Base-by-base conservation (phyloP, 2,113 vertebrate species). In the Oceanodroma tethys region DNA sequence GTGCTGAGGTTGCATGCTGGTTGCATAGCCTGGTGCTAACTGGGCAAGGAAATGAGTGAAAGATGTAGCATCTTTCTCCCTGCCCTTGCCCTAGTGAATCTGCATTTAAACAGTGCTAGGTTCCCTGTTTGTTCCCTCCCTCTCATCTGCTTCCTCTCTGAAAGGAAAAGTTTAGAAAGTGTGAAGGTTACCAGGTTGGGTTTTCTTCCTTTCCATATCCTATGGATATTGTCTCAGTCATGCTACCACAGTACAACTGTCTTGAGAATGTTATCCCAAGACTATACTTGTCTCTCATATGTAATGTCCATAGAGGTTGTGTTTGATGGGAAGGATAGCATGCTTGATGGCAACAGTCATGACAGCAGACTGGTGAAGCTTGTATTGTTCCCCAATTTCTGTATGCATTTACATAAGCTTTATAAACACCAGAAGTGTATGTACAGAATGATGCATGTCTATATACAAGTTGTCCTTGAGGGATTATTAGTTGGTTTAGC, bases 401-500 rank as follows among this genome's bases (percentile, higher is more conserved):
- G 29, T 71, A 56, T 67, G 29, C 16, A 48, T 92, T 88, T 93
- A 29, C 47, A 29, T 88, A 56, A 73, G 30, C 65, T 78, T 92
- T 89, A 13, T 65, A 75, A 89, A 75, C 36, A 87, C 36, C 19
- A 75, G 29, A 87, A 93, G 34, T 67, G 3, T 50, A n/a, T 15
- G 55, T 84, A 58, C 56, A 75, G 76, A 81, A 79, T 53, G 26
- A 73, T 72, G 27, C 55, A 17, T 72, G 53, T 40, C 60, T 84
- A 9, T 63, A 23, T 60, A 17, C 34, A 56, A 48, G n/a, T 60
- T 86, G 48, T 79, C 81, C 81, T 85, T 89, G 81, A 91, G 70
- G 86, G 56, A 38, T 89, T 93, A 47, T 95, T 89, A 79, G 81
- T 84, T 95, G 59, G 15, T 79, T 95, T 94, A 76, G 43, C 86